Evolutionary conservation across 2,888 invertebrate genomes (phyloP), one percentile per base, ranked within the genome.

Genomic region (Panopea generosa): DNA sequence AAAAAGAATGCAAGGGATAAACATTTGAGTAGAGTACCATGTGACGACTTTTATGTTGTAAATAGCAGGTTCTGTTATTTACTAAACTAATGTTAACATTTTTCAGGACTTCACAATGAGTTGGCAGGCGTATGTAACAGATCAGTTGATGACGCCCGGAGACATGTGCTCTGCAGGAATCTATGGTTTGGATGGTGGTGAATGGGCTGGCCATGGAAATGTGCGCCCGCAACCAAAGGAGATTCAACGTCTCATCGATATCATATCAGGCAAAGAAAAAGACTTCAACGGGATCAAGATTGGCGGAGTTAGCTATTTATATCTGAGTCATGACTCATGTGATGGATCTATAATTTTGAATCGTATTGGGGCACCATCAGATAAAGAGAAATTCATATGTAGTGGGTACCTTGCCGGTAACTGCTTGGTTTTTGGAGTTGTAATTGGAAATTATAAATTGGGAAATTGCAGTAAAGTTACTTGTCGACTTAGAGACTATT

Each of bases 141-240:
- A 77, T 27, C 75, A 77, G 38, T 45, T 81, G 62, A 75, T 75
- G 75, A 62, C 53, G 4, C 77, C 81, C 1, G 81, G 81, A 1
- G 71, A 71, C 16, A 81, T 82, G 78, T 38, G 45, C 27, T 70
- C 68, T 47, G 76, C 82, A 2, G 78, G 78, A 2, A 82, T 78
- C 40, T 78, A 75, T 45, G 82, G 78, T 22, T 14, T 74, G 1
- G 82, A 78, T 49, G 78, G 82, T 16, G 71, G 71, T 6, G 72
- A 72, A 29, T 82, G 82, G 82, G 70, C 82, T 2, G 68, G 20
- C 1, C 68, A 82, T 0, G 76, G 78, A 0, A 55, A 50, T 62
- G 55, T 74, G 16, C 61, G 68, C 33, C 70, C 75, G 1, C 47
- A 67, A n/a, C 72, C 76, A 4, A 47, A 63, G 2, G 78, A 82